Evolutionary conservation across 2,888 invertebrate genomes (phyloP).

Genomic region (Neoaliturus tenellus): DNA sequence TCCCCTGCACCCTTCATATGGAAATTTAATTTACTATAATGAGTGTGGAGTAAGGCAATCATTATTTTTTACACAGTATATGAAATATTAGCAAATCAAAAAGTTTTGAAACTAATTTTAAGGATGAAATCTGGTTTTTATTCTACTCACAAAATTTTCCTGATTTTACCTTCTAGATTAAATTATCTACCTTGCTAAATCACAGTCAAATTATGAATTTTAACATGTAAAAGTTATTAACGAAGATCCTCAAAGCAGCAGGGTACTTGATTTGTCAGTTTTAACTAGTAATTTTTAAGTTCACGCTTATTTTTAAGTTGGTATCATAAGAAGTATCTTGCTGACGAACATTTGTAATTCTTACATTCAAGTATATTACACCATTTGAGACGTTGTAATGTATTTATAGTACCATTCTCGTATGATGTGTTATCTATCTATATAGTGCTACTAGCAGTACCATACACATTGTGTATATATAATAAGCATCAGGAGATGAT

Average conservation of each 20-base stretch:
- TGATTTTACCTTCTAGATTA: no score
- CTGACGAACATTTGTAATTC: constrained; percentile 26
- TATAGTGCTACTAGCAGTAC: constrained; percentile 47
- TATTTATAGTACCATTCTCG: constrained; percentile 46
- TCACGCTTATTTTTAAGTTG: not conserved
- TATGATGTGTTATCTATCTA: constrained; percentile 49
- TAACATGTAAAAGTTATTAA: no score
- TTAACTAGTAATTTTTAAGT: not conserved
- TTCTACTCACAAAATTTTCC: no score
- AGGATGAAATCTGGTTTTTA: no score
- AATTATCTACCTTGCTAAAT: not conserved
- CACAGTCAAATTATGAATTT: not conserved
- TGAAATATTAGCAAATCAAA: no score
- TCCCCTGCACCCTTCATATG: no score
- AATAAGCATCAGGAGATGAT: not conserved
- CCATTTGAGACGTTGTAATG: constrained; percentile 41
- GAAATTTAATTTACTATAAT: no score
- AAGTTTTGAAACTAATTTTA: no score
- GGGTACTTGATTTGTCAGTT: not conserved
- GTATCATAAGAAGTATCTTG: not conserved
- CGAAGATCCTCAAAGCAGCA: not conserved
- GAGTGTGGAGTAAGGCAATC: no score
- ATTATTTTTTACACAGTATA: no score
- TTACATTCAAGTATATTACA: not conserved
- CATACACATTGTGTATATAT: constrained; percentile 32